Base-by-base conservation (phyloP, 2,888 invertebrate species). In the Harpalus rufipes region DNA sequence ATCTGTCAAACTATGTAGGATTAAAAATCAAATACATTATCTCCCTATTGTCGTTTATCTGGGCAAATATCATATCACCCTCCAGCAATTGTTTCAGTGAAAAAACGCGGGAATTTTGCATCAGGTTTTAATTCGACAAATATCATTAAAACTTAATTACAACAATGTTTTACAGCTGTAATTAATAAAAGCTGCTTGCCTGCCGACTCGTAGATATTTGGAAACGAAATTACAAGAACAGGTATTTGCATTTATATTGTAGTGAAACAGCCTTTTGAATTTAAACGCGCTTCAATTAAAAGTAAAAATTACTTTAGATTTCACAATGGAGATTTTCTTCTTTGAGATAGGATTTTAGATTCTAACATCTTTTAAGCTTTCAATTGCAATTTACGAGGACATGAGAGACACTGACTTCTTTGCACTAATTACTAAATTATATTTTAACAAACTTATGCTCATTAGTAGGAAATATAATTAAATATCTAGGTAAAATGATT, bases 191-290 rank as follows among this genome's bases (percentile, higher is more conserved):
- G 51, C 44, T 51, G 51, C 74, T 74, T 10, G 65, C 21, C 5
- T 32, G 32, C 32, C 32, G 7, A 21, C 44, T 51, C 74, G 74
- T n/a, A 44, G 74, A 74, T 74, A 74, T 74, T 74, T 74, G 44
- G 51, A 74, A 74, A 74, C 51, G 74, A 16, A 44, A 74, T 74
- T 74, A 74, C 74, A 74, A 16, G 72, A 18, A 16, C 78, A 78
- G 59, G 59, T 74, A 83, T 83, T 83, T 76, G 83, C 83, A 83
- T 83, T 76, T 83, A 83, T 74, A 83, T 83, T 76, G 61, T 74
- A 76, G 59, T 44, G 58, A 83, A 74, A 83, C 21, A 59, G 61
- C 25, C 61, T 76, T 83, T 83, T 61, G 76, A 76, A 83, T 76
- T 72, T 76, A 72, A 74, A 74, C n/a, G n/a, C 41, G 51, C 14